Conservation (phyloP, 2,797 vertebrate species). For the Channa striata region DNA sequence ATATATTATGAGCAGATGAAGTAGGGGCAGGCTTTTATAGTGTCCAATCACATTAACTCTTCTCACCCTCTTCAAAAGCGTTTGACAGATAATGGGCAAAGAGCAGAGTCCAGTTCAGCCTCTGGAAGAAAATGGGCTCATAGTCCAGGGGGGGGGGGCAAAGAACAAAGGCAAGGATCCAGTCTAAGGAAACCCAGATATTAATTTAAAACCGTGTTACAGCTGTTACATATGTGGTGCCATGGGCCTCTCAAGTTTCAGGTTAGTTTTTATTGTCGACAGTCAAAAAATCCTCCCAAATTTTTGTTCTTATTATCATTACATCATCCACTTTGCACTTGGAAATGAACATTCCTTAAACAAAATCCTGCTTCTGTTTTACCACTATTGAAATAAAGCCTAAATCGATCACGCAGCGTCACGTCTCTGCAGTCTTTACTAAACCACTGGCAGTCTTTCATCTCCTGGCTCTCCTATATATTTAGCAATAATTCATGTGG, state of each 20-base stretch:
- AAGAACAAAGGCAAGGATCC: neutral
- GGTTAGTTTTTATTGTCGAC: neutral
- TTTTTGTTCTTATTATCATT: too few relatives aligned
- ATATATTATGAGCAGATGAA: conserved; percentile 55
- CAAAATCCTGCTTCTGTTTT: conserved; percentile 30
- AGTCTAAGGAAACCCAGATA: neutral
- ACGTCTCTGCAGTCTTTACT: conserved; percentile 45
- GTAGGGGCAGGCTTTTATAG: conserved; percentile 42
- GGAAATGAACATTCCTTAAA: conserved; percentile 2
- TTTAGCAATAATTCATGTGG: conserved; percentile 31
- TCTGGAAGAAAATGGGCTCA: neutral
- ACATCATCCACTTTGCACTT: too few relatives aligned
- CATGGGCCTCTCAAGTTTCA: too few relatives aligned
- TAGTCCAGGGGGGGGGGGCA: neutral
- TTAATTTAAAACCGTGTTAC: neutral
- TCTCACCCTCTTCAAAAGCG: conserved; percentile 43
- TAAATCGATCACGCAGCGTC: conserved; percentile 44
- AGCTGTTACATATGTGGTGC: too few relatives aligned
- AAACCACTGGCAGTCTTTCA: conserved; percentile 31
- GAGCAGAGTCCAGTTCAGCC: conserved; percentile 1
- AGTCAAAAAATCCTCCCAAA: too few relatives aligned
- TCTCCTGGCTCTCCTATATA: neutral
- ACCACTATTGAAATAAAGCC: conserved; percentile 37
- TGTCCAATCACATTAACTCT: conserved; percentile 56
- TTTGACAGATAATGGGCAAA: conserved; percentile 40